Conservation (phyloP, 2,113 vertebrate species). For the Charina bottae region DNA sequence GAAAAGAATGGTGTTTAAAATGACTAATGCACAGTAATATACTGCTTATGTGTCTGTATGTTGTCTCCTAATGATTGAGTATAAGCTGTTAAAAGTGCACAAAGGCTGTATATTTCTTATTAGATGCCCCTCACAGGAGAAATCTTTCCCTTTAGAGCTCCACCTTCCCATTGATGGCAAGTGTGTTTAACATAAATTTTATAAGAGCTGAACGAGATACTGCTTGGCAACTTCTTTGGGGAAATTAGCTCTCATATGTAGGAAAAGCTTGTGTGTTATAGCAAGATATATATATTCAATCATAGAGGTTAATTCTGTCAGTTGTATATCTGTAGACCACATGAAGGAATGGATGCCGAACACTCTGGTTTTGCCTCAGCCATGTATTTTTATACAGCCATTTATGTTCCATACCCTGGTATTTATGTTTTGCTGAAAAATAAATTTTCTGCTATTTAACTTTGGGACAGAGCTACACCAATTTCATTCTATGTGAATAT, state of each 20-base stretch:
- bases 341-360: not conserved
- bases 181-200: not conserved
- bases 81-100: not conserved
- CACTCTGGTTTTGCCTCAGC: not conserved
- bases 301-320: not conserved
- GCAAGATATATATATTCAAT: not conserved
- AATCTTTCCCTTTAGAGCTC: not conserved
- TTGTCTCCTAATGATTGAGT: not conserved
- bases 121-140: not conserved
- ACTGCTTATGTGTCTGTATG: not conserved
- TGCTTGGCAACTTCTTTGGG: not conserved
- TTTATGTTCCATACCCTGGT: not conserved
- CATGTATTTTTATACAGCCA: not conserved
- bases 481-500: slow-evolving; percentile 36
- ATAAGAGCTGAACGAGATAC: not conserved
- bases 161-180: not conserved
- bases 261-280: not conserved
- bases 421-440: slow-evolving; percentile 11
- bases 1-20: not conserved
- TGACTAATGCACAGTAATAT: not conserved
- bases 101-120: not conserved
- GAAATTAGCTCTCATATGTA: not conserved
- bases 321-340: not conserved
- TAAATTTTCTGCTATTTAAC: not conserved
- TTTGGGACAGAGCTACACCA: not conserved